Percentiles rank a stretch among this genome's conserved stretches.
Conservation (phyloP, 92 coral and sea anemone species). For the Blastomussa wellsi region DNA sequence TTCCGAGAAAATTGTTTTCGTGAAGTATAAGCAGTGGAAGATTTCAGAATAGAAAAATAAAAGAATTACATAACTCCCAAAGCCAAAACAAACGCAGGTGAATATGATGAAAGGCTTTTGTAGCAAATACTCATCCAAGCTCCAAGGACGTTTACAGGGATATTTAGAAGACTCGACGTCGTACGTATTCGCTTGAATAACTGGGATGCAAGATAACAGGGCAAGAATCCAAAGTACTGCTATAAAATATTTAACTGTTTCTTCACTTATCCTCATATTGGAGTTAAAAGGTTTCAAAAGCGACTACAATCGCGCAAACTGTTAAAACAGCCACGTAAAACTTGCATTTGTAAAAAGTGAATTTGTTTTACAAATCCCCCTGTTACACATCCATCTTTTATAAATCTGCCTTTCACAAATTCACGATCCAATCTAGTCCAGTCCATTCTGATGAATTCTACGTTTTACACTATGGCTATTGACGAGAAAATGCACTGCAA, state of each 20-base stretch:
- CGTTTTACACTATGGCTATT: too few species aligned
- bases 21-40: conserved; percentile 41
- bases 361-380: too few species aligned
- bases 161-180: conserved; percentile 13
- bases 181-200: conserved; percentile 31
- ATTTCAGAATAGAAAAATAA: conserved; percentile 40
- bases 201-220: conserved; percentile 29
- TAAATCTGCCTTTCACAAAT: too few species aligned
- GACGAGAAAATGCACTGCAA: neutral
- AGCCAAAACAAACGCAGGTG: conserved; percentile 30
- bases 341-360: too few species aligned
- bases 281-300: conserved; percentile 43
- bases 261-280: conserved; percentile 19
- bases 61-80: conserved; percentile 18
- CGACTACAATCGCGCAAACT: conserved; percentile 54
- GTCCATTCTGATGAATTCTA: conserved; percentile 29
- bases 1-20: conserved; percentile 43
- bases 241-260: conserved; percentile 18
- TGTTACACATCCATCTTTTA: too few species aligned
- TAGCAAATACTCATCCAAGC: conserved; percentile 24
- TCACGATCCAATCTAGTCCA: too few species aligned
- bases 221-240: conserved; percentile 19
- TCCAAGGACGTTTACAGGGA: conserved; percentile 50
- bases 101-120: conserved; percentile 38
- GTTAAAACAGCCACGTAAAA: conserved; percentile 49